A percentile compares a stretch with the other conserved stretches of the same genome.
These are phyloP conservation scores for Lepidothrix coronata DNA, from an alignment of 2,113 vertebrate genomes.

Conservation along the genomic window DNA sequence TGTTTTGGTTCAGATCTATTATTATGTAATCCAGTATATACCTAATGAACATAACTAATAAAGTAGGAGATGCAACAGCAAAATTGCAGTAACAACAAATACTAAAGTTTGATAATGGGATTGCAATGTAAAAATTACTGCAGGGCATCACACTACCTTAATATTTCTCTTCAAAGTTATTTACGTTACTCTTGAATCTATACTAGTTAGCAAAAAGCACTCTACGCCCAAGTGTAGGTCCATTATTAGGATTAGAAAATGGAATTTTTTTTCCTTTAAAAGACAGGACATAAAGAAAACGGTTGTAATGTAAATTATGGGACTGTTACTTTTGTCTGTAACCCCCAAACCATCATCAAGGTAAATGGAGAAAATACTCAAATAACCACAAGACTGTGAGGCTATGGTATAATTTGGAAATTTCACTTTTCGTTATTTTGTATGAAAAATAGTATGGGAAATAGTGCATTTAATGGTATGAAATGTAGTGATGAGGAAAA, in stretches of 20 bases:
- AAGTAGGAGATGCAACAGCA: neutral
- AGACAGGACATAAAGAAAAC: neutral
- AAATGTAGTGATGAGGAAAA: neutral
- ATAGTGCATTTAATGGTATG: neutral
- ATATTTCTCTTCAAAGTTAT: neutral
- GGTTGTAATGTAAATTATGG: neutral
- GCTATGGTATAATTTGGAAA: neutral
- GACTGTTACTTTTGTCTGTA: neutral
- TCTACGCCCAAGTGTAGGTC: neutral
- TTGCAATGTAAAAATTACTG: neutral
- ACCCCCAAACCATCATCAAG: neutral
- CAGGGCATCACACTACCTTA: neutral
- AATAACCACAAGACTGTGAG: neutral
- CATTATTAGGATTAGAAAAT: neutral
- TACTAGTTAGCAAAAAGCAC: neutral
- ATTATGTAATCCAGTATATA: neutral
- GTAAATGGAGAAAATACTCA: neutral
- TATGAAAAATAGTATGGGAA: neutral
- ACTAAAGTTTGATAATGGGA: neutral
- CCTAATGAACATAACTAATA: neutral
- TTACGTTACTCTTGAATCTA: neutral
- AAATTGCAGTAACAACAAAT: neutral
- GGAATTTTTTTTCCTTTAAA: neutral
- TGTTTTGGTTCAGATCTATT: neutral
- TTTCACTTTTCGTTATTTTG: neutral